Evolutionary conservation across 2,888 invertebrate species (phyloP).

Genomic region (Adela reaumurella): DNA sequence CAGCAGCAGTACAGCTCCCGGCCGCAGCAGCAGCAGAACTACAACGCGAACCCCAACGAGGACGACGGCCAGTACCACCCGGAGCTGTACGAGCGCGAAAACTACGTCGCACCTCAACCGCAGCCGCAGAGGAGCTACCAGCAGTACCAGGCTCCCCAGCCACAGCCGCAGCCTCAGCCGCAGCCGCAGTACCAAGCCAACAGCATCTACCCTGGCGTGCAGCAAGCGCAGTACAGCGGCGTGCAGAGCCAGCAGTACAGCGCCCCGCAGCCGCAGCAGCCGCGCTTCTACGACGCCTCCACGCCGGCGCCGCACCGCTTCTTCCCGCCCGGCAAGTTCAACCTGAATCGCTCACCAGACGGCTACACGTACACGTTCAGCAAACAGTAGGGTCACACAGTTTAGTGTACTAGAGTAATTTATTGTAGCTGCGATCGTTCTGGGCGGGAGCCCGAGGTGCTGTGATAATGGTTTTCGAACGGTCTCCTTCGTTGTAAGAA

Average conservation of each 20-base stretch:
- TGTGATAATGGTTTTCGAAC: neutral
- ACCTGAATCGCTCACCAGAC: conserved; percentile 81
- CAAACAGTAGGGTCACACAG: conserved; percentile 49
- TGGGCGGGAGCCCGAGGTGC: conserved; percentile 18
- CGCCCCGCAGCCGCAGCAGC: conserved; percentile 24
- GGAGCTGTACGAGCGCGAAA: conserved; percentile 44
- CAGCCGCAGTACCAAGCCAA: no score
- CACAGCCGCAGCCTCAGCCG: conserved; percentile 28
- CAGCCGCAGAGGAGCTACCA: conserved; percentile 16
- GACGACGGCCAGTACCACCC: conserved; percentile 54
- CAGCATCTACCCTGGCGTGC: conserved; percentile 46
- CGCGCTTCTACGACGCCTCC: conserved; percentile 53
- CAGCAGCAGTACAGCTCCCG: conserved; percentile 38
- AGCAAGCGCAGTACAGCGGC: conserved; percentile 48
- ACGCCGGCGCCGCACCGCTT: conserved; percentile 72
- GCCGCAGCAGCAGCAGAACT: conserved; percentile 33
- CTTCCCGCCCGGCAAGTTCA: conserved; percentile 82
- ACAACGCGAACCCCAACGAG: conserved; percentile 43
- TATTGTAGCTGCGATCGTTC: neutral
- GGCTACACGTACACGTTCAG: conserved; percentile 85
- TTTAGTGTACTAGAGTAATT: neutral
- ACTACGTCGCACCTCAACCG: conserved; percentile 30
- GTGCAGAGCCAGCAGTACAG: conserved; percentile 21
- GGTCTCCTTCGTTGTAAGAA: no score
- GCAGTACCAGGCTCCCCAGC: conserved; percentile 33